These are phyloP conservation scores for Marronus borbonicus DNA, from an alignment of 2,888 invertebrate species.

Conservation along the genomic window DNA sequence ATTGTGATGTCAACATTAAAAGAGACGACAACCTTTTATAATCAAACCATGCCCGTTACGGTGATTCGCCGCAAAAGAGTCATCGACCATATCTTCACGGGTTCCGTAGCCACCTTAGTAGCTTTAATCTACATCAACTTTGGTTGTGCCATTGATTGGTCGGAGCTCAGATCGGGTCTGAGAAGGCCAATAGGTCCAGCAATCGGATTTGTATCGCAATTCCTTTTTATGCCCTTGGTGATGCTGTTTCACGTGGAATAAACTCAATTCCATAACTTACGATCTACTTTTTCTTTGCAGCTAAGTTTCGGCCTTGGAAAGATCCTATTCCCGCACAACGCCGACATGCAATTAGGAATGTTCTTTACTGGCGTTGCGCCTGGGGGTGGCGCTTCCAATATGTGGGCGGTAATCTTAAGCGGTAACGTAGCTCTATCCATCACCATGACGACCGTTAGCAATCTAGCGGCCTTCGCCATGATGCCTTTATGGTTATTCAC, in stretches of 20 bases:
- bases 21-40: conserved; percentile 34
- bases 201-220: conserved; percentile 86
- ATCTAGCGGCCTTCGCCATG: conserved; percentile 89
- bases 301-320: conserved; percentile 82
- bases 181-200: conserved; percentile 83
- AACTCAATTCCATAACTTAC: not conserved
- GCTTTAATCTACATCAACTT: conserved; percentile 91
- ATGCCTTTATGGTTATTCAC: conserved; percentile 95
- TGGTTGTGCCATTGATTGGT: conserved; percentile 89
- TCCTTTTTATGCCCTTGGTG: conserved; percentile 89
- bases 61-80: conserved; percentile 71
- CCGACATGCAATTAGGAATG: conserved; percentile 85
- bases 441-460: conserved; percentile 92
- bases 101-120: conserved; percentile 82
- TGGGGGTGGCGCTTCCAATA: conserved; percentile 97
- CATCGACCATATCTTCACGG: conserved; percentile 83
- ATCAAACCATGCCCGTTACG: conserved; percentile 58
- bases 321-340: conserved; percentile 79
- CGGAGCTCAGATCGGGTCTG: conserved; percentile 77
- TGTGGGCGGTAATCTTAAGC: conserved; percentile 93
- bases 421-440: conserved; percentile 95
- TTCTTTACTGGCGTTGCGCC: conserved; percentile 93
- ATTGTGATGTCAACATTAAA: conserved; percentile 58
- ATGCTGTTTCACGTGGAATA: conserved; percentile 60
- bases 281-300: conserved; percentile 68